Conservation (phyloP, 2,888 invertebrate genomes). For the Stomorhina lunata region DNA sequence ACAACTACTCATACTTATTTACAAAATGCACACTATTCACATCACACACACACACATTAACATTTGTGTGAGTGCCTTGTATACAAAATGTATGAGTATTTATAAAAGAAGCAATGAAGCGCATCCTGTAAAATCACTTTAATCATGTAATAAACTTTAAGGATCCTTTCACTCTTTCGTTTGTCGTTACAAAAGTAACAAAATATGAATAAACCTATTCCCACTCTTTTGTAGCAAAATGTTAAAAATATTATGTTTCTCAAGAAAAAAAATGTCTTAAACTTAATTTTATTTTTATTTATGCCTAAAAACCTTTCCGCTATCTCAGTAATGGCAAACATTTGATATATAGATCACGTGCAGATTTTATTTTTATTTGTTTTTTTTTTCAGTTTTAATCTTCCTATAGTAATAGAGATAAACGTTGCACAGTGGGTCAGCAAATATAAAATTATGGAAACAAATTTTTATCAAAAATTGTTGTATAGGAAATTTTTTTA, state of each 20-base stretch:
- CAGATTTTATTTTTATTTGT: not conserved
- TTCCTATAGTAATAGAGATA: not conserved
- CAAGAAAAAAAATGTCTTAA: not conserved
- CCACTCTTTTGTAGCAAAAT: not conserved
- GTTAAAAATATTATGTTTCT: not conserved
- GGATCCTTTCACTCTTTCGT: conserved; percentile 1
- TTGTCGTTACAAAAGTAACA: conserved; percentile 24
- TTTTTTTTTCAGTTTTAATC: not conserved
- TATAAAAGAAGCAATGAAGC: conserved; percentile 75
- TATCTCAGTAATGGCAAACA: conserved; percentile 19
- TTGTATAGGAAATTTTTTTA: no score
- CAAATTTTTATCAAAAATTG: no score
- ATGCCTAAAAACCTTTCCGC: conserved; percentile 31
- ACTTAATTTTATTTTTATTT: conserved; percentile 19
- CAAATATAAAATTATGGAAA: no score
- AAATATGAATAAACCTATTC: conserved; percentile 8
- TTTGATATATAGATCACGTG: conserved; percentile 43
- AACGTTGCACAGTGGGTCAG: no score
- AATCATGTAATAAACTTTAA: conserved; percentile 76
- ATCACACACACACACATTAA: conserved; percentile 8
- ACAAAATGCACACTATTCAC: not conserved
- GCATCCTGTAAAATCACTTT: conserved; percentile 78
- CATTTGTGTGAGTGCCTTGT: not conserved
- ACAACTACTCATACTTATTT: not conserved
- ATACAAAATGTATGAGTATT: conserved; percentile 8